A percentile compares a stretch with the other conserved stretches of the same genome.
phyloP scores from a whole-genome alignment of 2,797 vertebrate genomes.

The Amblyopsis hoosieri region DNA sequence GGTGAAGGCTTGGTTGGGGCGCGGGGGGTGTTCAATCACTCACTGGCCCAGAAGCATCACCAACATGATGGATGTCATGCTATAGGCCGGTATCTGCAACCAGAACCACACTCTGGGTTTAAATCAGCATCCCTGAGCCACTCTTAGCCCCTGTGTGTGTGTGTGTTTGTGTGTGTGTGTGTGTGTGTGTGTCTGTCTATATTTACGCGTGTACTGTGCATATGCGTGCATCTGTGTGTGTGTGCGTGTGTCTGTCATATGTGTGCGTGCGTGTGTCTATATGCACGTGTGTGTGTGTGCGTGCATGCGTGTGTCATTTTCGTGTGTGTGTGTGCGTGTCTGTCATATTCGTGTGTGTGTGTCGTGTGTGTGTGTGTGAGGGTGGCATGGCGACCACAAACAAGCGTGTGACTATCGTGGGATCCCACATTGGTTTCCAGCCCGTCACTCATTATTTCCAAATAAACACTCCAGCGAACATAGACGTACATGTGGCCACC shows the following conservation, averaged over 20 bases:
- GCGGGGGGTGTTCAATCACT: conserved; percentile 60
- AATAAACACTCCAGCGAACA: conserved; percentile 23
- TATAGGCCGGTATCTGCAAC: conserved; percentile 53
- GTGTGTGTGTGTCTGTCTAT: too few species aligned
- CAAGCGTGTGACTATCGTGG: conserved; percentile 8
- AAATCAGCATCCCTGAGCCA: conserved; percentile 32
- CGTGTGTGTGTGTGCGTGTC: too few species aligned
- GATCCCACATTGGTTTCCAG: conserved; percentile 32
- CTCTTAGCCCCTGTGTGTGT: conserved; percentile 3
- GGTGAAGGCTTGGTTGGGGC: conserved; percentile 24
- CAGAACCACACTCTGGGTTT: conserved; percentile 50
- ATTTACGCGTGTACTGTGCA: background rate
- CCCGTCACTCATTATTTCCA: conserved; percentile 42
- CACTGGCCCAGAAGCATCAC: conserved; percentile 58
- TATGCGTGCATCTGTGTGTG: too few species aligned
- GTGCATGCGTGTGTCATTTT: too few species aligned
- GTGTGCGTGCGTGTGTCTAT: too few species aligned
- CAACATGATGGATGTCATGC: conserved; percentile 53
- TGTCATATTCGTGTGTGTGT: background rate
- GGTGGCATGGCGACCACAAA: conserved; percentile 14
- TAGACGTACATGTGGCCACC: conserved; percentile 5
- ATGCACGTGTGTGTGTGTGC: too few species aligned
- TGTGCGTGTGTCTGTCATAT: too few species aligned
- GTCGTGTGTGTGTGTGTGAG: conserved; percentile 3
- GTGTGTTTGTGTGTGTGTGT: too few species aligned